Conservation (phyloP, 2,888 invertebrate genomes). For the Mesorhabditis belari region DNA sequence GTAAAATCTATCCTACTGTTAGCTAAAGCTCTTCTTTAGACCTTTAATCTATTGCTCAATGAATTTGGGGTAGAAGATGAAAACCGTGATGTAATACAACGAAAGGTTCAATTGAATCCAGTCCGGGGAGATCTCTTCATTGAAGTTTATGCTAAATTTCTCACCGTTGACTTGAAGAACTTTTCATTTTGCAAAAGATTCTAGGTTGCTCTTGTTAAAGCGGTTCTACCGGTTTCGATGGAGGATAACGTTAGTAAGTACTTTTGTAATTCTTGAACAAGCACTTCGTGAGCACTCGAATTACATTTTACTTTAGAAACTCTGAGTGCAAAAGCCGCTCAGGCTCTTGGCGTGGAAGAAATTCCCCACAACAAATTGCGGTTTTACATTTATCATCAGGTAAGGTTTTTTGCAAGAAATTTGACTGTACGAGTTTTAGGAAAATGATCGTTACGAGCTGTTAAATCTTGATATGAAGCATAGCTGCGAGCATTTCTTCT, state of each 20-base stretch:
- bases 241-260: constrained; percentile 28
- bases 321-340: constrained; percentile 16
- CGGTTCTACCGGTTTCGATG: constrained; percentile 9
- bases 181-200: too few relatives aligned
- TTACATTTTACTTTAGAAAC: constrained; percentile 8
- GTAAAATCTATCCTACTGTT: constrained; percentile 4
- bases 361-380: constrained; percentile 11
- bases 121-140: constrained; percentile 17
- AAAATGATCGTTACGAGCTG: background rate
- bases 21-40: background rate
- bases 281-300: too few relatives aligned
- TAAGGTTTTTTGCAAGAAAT: background rate
- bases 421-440: background rate
- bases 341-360: constrained; percentile 16
- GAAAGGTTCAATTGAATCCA: constrained; percentile 20
- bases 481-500: background rate
- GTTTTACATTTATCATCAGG: constrained; percentile 22
- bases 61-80: constrained; percentile 26
- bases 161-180: constrained; percentile 29
- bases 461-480: background rate
- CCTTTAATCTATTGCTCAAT: constrained; percentile 11
- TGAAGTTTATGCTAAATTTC: constrained; percentile 37
- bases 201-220: constrained; percentile 19
- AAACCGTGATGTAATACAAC: constrained; percentile 29
- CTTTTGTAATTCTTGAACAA: background rate